phyloP scores from a whole-genome alignment of 2,888 invertebrate species.

The Gymnoscelis rufifasciata region DNA sequence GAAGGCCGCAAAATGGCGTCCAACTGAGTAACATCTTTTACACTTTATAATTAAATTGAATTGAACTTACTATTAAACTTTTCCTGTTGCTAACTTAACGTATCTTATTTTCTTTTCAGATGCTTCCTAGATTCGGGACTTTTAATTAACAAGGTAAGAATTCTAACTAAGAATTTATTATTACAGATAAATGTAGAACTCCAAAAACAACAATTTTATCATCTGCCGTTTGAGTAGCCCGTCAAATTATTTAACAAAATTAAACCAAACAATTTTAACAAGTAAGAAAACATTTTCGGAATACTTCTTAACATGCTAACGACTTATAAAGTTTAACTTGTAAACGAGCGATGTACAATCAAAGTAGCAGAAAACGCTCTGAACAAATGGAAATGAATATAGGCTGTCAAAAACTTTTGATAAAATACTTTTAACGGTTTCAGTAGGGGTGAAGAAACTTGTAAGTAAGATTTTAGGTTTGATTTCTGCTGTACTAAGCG shows the following conservation, averaged over 20 bases:
- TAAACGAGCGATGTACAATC: conserved; percentile 60
- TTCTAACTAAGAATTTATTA: background rate
- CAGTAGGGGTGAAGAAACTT: no score
- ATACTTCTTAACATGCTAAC: conserved; percentile 49
- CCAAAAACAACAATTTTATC: background rate
- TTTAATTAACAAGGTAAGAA: conserved; percentile 39
- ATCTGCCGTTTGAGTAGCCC: background rate
- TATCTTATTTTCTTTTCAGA: conserved; percentile 53
- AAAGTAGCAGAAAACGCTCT: conserved; percentile 41
- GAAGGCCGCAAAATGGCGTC: no score
- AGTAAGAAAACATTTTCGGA: conserved; percentile 39
- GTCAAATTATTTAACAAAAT: conserved; percentile 10
- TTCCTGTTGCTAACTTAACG: no score
- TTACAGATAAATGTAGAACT: background rate
- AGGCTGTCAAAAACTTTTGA: no score
- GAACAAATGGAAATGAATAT: background rate
- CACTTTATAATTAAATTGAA: no score
- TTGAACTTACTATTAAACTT: no score
- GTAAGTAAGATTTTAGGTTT: no score
- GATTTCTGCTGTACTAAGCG: no score
- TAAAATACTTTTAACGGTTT: no score
- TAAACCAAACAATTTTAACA: conserved; percentile 29
- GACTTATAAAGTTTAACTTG: conserved; percentile 34
- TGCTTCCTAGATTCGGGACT: conserved; percentile 38
- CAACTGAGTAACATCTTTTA: no score